Percentiles rank a stretch among this genome's conserved stretches.
These are phyloP conservation scores for Papilio demoleus DNA, from an alignment of 2,888 invertebrate genomes.

Conservation along the genomic window DNA sequence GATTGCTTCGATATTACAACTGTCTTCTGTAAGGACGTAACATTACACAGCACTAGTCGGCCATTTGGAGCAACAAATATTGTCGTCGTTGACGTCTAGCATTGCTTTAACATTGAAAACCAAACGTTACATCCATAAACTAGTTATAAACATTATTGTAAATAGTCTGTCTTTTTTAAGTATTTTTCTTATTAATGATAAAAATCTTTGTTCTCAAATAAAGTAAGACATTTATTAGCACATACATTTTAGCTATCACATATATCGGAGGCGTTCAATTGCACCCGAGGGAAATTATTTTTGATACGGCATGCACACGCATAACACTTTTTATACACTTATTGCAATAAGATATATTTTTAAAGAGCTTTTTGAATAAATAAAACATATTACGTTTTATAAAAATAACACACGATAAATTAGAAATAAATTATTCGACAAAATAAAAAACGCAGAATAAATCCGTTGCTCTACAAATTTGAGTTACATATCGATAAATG, in stretches of 20 bases:
- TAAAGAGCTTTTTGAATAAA: background rate
- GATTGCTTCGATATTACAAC: too few relatives aligned
- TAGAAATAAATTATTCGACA: too few relatives aligned
- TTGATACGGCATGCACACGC: conserved; percentile 3
- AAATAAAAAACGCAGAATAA: background rate
- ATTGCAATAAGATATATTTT: background rate
- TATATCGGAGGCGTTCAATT: conserved; percentile 10
- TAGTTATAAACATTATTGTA: too few relatives aligned
- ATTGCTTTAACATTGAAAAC: too few relatives aligned
- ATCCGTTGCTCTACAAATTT: background rate
- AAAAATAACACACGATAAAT: too few relatives aligned
- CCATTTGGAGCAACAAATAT: too few relatives aligned
- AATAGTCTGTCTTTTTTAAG: too few relatives aligned
- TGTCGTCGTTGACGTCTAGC: too few relatives aligned
- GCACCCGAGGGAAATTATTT: conserved; percentile 20
- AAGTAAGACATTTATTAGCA: background rate
- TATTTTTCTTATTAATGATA: background rate
- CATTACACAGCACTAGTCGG: too few relatives aligned
- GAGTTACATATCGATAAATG: background rate
- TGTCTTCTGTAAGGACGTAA: too few relatives aligned
- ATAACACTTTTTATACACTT: background rate
- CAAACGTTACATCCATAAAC: too few relatives aligned
- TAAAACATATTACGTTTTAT: background rate
- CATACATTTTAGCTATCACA: conserved; percentile 8
- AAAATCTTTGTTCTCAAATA: background rate